Evolutionary conservation across 2,797 vertebrate genomes (phyloP).

Genomic region (Tapera naevia): DNA sequence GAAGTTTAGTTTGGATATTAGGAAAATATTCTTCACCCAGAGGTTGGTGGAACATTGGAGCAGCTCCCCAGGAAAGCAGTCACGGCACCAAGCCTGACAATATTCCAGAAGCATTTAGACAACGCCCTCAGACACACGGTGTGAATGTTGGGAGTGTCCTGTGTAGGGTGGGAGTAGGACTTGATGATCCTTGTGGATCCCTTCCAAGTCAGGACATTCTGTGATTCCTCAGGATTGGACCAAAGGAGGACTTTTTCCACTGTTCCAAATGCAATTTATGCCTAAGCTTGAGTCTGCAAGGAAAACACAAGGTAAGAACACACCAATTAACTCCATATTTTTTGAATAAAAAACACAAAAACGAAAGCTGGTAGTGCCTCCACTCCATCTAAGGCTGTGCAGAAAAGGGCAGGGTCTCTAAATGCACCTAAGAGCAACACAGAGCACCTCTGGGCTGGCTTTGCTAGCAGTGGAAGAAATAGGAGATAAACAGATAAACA

Average conservation of each 20-base stretch:
- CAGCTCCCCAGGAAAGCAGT: no score
- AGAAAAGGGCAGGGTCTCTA: fast-evolving
- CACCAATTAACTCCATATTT: fast-evolving
- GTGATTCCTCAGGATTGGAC: slow-evolving; percentile 86
- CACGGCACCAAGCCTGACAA: no score
- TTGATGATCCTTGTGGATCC: no score
- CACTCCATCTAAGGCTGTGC: fast-evolving
- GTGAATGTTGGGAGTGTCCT: no score
- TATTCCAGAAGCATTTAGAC: no score
- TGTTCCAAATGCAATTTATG: slow-evolving; percentile 95
- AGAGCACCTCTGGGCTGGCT: neutral
- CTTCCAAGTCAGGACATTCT: no score
- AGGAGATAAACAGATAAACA: neutral
- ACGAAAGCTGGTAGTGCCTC: fast-evolving
- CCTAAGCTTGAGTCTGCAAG: slow-evolving; percentile 84
- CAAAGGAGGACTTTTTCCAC: slow-evolving; percentile 93
- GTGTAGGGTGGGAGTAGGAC: no score
- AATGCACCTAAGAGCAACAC: neutral
- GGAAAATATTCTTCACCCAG: no score
- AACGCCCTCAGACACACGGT: no score
- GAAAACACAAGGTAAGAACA: slow-evolving; percentile 89
- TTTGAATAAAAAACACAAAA: neutral
- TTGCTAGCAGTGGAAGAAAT: fast-evolving
- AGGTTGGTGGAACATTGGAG: no score
- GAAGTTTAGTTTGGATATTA: no score